Evolutionary conservation across 2,113 vertebrate species (phyloP), one percentile per base, ranked within the genome.

Genomic region (Psophia crepitans): DNA sequence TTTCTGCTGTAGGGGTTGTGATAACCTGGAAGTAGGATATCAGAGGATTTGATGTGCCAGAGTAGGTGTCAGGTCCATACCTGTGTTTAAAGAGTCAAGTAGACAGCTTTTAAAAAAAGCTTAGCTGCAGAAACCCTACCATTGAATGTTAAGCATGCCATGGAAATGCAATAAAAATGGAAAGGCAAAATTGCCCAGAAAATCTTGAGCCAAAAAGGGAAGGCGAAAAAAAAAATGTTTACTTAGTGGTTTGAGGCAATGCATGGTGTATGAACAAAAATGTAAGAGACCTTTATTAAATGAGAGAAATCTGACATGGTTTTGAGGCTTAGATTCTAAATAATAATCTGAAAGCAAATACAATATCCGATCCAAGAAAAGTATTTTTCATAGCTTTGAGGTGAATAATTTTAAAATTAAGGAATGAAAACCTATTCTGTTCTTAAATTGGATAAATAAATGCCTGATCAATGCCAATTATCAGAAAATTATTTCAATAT

Each of bases 321-420:
- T 95, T 90, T 85, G 78, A 95, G 71, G 80, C 69, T 95, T 89
- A 94, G 54, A 71, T 39, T 96, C 92, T 95, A 94, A 96, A 96
- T 84, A 92, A 84, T 70, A 90, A 95, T 95, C 83, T 93, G 74
- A 84, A 86, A 89, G 84, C 84, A 97, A 96, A 96, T 33, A 95
- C 71, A 95, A 68, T 84, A 94, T 77, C 80, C 89, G 80, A 97
- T 98, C 95, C 96, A 97, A 97, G 82, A 63, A 76, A 92, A 91
- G 35, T 58, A 48, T 75, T 94, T 94, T 76, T 96, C 90, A 90
- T 78, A 87, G 75, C 69, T 96, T 95, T 97, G 90, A 91, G 69
- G 32, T 64, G 95, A 96, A 81, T 79, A 37, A 79, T 97, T 96
- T 93, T 71, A 33, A 96, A 97, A 96, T 96, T 93, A 93, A 93